Base-by-base conservation (phyloP, 1,140 invertebrate species). In the Meloidogyne exigua region DNA sequence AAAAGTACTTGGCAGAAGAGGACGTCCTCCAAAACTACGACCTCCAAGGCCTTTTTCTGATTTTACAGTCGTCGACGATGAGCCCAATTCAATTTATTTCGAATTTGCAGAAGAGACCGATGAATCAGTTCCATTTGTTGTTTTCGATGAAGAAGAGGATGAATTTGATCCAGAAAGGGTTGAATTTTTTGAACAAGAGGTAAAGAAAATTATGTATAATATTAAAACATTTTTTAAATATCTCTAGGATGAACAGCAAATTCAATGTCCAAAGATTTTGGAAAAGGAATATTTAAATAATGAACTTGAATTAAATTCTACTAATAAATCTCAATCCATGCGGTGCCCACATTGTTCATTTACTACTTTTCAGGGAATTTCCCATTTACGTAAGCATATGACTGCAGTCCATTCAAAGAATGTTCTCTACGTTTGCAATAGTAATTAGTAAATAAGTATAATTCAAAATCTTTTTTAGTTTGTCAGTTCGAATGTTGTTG, bases 401-500 rank as follows among this genome's bases (percentile, higher is more conserved):
- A 87, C 90, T 49, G 78, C 87, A 66, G 89, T 89, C 67, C 90
- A 91, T 85, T 88, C 88, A 5, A 89, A 90, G 80, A 90, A 91
- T 85, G 89, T 90, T 18, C 89, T 90, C n/a, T 91, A 91, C 79
- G 89, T 90, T 70, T 92, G 91, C 87, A 89, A 89, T 39, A 36
- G 71, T 73, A 39, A 25, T 39, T 39, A 39, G 10, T 39, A 9
- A 39, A 39, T 39, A 32, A 32, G 4, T 39, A 9, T 39, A 4
- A 9, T 39, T 39, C 4, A 32, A n/a, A n/a, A 32, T 72, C 21
- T 9, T 72, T 21, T 57, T 23, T 32, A 23, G 83, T 91, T 36
- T 92, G 92, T 88, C 88, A 89, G 23, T 92, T 91, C 87, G 90
- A 90, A 44, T 91, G 90, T 77, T 90, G 90, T 80, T 92, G 90